Conservation (phyloP, 2,888 invertebrate species). For the Mystacides longicornis region DNA sequence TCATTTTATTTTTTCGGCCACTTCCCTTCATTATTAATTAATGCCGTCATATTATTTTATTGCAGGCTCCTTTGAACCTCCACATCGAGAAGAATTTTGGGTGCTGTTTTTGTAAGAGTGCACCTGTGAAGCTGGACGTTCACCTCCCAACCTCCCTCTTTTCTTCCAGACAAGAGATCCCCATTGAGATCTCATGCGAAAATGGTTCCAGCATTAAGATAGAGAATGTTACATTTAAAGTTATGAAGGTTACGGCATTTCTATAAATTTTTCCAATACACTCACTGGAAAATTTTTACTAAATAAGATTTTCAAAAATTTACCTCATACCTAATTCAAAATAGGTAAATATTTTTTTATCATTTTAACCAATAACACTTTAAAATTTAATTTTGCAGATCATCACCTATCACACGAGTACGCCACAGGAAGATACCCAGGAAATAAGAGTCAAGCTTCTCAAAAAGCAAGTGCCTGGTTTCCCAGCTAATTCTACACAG, state of each 20-base stretch:
- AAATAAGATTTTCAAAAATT: background rate
- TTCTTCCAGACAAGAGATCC: background rate
- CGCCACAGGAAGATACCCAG: constrained; percentile 54
- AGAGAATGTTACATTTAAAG: background rate
- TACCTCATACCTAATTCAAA: background rate
- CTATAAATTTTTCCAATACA: too few species aligned
- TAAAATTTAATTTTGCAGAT: constrained; percentile 37
- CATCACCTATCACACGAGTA: constrained; percentile 55
- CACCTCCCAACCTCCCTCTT: background rate
- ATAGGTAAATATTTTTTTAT: background rate
- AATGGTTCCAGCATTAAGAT: constrained; percentile 1
- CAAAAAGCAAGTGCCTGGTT: constrained; percentile 59
- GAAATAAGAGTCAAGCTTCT: constrained; percentile 52
- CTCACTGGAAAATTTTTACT: too few species aligned
- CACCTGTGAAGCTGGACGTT: background rate
- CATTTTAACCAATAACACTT: too few species aligned
- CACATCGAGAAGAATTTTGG: background rate
- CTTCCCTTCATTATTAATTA: too few species aligned
- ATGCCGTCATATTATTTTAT: background rate
- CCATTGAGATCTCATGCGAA: background rate
- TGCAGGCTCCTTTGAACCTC: background rate
- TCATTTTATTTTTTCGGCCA: too few species aligned
- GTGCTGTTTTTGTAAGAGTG: background rate
- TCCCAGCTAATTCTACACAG: constrained; percentile 51
- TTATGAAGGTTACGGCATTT: background rate